A percentile compares a stretch with the other conserved stretches of the same genome.
These are phyloP conservation scores for Orius laevigatus DNA, from an alignment of 1,140 invertebrate species.

Conservation along the genomic window DNA sequence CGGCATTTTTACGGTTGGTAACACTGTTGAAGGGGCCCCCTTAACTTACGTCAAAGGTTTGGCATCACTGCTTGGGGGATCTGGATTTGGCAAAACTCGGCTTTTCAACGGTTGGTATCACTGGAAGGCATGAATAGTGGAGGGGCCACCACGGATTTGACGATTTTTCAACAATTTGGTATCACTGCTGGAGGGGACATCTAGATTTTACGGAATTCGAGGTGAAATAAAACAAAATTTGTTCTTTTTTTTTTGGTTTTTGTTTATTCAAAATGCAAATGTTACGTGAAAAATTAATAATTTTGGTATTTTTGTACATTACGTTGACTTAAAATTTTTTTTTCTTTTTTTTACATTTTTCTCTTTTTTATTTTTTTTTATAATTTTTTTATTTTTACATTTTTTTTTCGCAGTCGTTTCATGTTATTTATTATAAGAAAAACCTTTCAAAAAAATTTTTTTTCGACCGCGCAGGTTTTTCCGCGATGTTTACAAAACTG, in stretches of 20 bases:
- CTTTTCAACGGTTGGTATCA: too few relatives aligned
- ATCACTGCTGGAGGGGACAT: too few relatives aligned
- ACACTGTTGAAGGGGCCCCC: too few relatives aligned
- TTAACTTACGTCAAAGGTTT: too few relatives aligned
- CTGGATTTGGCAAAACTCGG: too few relatives aligned
- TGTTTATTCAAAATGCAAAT: slow-evolving; percentile 22
- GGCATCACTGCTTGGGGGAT: too few relatives aligned
- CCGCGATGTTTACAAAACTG: background rate
- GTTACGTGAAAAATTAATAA: slow-evolving; percentile 21
- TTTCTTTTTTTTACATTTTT: slow-evolving; percentile 10
- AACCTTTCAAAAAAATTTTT: background rate
- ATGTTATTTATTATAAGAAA: background rate
- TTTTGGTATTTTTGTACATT: slow-evolving; percentile 15
- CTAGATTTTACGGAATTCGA: too few relatives aligned
- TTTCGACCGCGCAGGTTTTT: background rate
- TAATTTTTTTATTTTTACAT: background rate
- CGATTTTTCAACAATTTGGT: too few relatives aligned
- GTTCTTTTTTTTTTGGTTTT: slow-evolving; percentile 19
- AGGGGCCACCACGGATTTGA: too few relatives aligned
- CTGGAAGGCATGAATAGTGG: too few relatives aligned
- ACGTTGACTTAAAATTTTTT: slow-evolving; percentile 3
- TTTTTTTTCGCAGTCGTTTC: background rate
- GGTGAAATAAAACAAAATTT: slow-evolving; percentile 9
- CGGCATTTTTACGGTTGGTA: too few relatives aligned
- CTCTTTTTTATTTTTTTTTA: background rate